These are phyloP conservation scores for Acanthosepion lycidas DNA, from an alignment of 2,888 invertebrate genomes.

Conservation along the genomic window DNA sequence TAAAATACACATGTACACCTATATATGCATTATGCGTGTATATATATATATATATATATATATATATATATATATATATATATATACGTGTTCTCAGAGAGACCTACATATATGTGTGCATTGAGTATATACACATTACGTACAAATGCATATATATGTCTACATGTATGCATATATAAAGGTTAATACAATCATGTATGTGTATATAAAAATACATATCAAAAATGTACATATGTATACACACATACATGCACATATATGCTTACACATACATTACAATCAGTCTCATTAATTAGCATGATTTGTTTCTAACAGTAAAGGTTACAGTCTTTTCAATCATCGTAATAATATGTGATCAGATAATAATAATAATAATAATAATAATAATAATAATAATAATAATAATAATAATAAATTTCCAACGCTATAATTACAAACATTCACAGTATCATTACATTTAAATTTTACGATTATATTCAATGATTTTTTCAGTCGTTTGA, in stretches of 20 bases:
- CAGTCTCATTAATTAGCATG: not conserved
- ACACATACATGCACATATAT: too few relatives aligned
- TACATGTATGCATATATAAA: not conserved
- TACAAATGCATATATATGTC: not conserved
- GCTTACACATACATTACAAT: not conserved
- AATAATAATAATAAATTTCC: not conserved
- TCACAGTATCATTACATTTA: not conserved
- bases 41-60: not conserved
- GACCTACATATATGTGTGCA: too few relatives aligned
- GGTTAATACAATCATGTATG: too few relatives aligned
- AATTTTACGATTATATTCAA: not conserved
- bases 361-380: conserved; percentile 23
- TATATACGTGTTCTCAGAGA: not conserved
- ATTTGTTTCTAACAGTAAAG: not conserved
- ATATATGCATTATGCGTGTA: not conserved
- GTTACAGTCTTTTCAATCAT: not conserved
- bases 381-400: conserved; percentile 25
- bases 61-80: not conserved
- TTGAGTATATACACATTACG: not conserved
- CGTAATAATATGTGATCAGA: not conserved
- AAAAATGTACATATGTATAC: too few relatives aligned
- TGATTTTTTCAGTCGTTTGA: not conserved
- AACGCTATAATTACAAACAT: not conserved
- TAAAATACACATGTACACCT: not conserved
- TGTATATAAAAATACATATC: too few relatives aligned